Percentiles rank a stretch among this genome's conserved stretches.
Conservation (phyloP, 2,888 invertebrate genomes). For the Thera obeliscata region DNA sequence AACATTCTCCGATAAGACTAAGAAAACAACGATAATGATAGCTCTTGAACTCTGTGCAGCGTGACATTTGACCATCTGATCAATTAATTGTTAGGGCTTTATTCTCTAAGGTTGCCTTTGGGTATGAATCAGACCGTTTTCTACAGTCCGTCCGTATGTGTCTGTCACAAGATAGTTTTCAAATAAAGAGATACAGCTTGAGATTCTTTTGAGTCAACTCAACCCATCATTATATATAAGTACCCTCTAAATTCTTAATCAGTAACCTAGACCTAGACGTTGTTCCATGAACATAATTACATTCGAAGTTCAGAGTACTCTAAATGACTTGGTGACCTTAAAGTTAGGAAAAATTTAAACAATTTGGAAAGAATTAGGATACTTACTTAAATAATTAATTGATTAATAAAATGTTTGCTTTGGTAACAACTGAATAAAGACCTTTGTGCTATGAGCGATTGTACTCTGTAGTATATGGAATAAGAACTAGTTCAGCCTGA, state of each 20-base stretch:
- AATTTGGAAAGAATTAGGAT: not conserved
- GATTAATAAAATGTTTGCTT: not conserved
- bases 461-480: not conserved
- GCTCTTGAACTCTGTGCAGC: constrained; percentile 9
- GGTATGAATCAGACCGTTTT: too few relatives aligned
- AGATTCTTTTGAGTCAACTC: constrained; percentile 32
- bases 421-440: not conserved
- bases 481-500: constrained; percentile 64
- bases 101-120: too few relatives aligned
- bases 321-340: constrained; percentile 5
- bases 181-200: constrained; percentile 5
- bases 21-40: constrained; percentile 8
- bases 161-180: too few relatives aligned
- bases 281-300: constrained; percentile 2
- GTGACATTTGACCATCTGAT: not conserved
- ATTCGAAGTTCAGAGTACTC: constrained; percentile 2
- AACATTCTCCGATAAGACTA: constrained; percentile 6
- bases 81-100: not conserved
- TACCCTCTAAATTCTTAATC: not conserved
- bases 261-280: constrained; percentile 1
- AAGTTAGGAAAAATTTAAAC: not conserved
- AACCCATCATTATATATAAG: constrained; percentile 18
- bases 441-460: not conserved
- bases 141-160: too few relatives aligned
- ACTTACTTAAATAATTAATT: not conserved